Conservation (phyloP, 92 coral and sea anemone species). For the Siderastrea radians region DNA sequence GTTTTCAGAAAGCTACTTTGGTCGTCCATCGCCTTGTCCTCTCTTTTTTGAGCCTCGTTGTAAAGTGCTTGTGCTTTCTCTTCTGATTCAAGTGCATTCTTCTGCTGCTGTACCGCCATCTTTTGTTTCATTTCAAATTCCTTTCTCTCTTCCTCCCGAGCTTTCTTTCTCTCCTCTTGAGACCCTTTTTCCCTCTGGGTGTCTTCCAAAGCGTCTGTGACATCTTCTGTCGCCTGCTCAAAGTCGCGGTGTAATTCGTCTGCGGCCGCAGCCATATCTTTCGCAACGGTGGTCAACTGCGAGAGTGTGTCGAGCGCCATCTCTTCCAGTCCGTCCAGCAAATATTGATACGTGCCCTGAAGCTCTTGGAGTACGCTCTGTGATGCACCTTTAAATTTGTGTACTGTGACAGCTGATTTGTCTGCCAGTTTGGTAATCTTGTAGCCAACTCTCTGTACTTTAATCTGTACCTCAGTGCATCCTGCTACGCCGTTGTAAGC, state of each 20-base stretch:
- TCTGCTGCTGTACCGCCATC: conserved; percentile 55
- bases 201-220: conserved; percentile 60
- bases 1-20: conserved; percentile 1
- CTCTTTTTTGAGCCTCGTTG: conserved; percentile 58
- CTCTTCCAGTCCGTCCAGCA: conserved; percentile 74
- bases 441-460: conserved; percentile 73
- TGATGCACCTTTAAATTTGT: conserved; percentile 63
- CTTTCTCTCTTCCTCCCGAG: conserved; percentile 13
- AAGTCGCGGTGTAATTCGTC: conserved; percentile 69
- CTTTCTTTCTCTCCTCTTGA: conserved; percentile 30
- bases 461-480: conserved; percentile 66
- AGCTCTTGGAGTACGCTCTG: conserved; percentile 60
- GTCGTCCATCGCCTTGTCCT: conserved; percentile 58
- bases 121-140: conserved; percentile 40
- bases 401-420: conserved; percentile 75
- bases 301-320: conserved; percentile 78
- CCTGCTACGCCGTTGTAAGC: conserved; percentile 83
- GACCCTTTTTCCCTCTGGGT: conserved; percentile 66
- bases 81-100: conserved; percentile 61
- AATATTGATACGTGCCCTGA: conserved; percentile 55
- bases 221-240: conserved; percentile 68
- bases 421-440: conserved; percentile 75
- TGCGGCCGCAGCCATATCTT: conserved; percentile 72
- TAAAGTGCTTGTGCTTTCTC: conserved; percentile 37
- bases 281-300: conserved; percentile 47